Conservation (phyloP, 2,113 vertebrate genomes). For the Siphamia tubifer region DNA sequence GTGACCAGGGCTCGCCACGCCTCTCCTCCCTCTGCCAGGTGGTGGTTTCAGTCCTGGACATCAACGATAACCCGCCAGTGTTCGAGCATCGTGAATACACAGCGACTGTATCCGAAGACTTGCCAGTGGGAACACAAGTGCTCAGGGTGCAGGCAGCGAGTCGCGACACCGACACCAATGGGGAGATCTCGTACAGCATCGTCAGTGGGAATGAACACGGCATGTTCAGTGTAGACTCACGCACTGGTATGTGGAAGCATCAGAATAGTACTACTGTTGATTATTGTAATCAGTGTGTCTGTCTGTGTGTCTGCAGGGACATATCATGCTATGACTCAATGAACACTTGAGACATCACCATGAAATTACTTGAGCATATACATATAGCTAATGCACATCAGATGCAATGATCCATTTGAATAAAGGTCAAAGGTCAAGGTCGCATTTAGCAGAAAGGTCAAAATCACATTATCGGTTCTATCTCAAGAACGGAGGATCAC, state of each 20-base stretch:
- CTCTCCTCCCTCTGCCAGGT: slow-evolving; percentile 83
- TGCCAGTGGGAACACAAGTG: slow-evolving; percentile 85
- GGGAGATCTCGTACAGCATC: slow-evolving; percentile 91
- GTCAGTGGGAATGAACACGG: slow-evolving; percentile 93
- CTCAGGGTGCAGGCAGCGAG: slow-evolving; percentile 93
- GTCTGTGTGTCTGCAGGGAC: too few species aligned
- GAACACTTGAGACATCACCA: too few species aligned
- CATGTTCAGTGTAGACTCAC: slow-evolving; percentile 90
- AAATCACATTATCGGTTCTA: too few species aligned
- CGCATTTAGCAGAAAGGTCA: too few species aligned
- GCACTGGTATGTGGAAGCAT: slow-evolving; percentile 87
- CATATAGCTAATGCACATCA: too few species aligned
- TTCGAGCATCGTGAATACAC: slow-evolving; percentile 94
- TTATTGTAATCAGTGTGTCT: too few species aligned
- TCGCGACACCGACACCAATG: slow-evolving; percentile 87
- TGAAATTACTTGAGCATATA: too few species aligned
- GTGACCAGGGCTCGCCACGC: slow-evolving; percentile 87
- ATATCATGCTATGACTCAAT: too few species aligned
- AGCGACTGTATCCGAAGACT: slow-evolving; percentile 85
- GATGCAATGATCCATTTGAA: too few species aligned
- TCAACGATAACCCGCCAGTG: slow-evolving; percentile 96
- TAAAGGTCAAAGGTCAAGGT: too few species aligned
- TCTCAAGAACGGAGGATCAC: too few species aligned
- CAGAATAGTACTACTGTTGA: too few species aligned
- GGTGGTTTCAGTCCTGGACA: slow-evolving; percentile 90